Conservation (phyloP, 1,140 invertebrate genomes). For the Mercenaria mercenaria region DNA sequence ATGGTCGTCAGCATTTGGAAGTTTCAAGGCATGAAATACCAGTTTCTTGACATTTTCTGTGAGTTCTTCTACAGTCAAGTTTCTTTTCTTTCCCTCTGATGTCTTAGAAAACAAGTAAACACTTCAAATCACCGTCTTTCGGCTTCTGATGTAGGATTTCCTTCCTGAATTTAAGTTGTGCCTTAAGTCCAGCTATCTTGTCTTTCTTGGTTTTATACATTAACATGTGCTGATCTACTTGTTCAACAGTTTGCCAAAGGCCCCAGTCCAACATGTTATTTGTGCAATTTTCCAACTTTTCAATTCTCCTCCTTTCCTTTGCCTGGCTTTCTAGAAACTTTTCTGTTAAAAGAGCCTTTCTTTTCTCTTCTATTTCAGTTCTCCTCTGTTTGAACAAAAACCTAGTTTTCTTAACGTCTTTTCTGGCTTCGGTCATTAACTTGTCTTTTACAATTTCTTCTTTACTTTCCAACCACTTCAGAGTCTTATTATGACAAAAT, state of each 20-base stretch:
- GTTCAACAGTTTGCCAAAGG: neutral
- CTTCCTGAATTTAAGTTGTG: conserved; percentile 27
- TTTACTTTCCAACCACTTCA: neutral
- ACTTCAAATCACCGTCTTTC: neutral
- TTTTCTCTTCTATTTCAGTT: neutral
- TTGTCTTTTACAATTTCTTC: neutral
- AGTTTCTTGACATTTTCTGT: neutral
- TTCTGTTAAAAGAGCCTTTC: neutral
- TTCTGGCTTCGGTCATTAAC: neutral
- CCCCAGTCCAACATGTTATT: neutral
- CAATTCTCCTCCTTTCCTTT: neutral
- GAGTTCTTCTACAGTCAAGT: neutral
- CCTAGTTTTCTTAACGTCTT: neutral
- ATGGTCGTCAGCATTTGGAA: neutral
- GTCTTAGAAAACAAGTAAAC: neutral
- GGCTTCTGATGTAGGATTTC: neutral
- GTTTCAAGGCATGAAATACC: conserved; percentile 1
- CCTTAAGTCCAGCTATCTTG: neutral
- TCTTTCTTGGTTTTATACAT: neutral
- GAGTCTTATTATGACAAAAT: conserved; percentile 37
- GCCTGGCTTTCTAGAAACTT: neutral
- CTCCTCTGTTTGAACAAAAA: neutral
- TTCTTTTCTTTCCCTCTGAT: neutral
- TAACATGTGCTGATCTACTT: neutral
- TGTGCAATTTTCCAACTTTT: neutral